Evolutionary conservation across 1,140 invertebrate genomes (phyloP), one percentile per base, ranked within the genome.

Genomic region (Glossosoma conforme): DNA sequence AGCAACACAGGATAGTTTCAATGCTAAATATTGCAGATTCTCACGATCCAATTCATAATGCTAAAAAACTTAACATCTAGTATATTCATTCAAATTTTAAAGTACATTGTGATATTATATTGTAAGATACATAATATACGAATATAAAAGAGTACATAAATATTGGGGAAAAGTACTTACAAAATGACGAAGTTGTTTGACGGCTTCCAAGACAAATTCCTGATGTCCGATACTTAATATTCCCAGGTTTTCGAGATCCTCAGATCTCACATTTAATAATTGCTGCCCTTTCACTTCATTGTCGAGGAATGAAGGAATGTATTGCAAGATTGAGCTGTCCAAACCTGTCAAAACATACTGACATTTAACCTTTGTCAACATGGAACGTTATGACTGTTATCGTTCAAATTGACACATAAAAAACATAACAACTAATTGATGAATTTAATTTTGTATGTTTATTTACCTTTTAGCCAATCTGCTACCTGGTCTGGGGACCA

Each of bases 401-500:
- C 9, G 17, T 3, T 19, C 21, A 18, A 45, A 25, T 17, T 15
- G 11, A 41, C 14, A 28, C 15, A 35, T 17, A 21, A 13, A n/a
- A 24, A 13, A 42, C 9, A 41, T 1, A 37, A n/a, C 15, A 8
- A 20, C 2, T 22, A 17, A 25, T 6, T n/a, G 3, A 15, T 18
- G n/a, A 30, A 44, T 44, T n/a, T 21, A 9, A 18, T 30, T 10
- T 18, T 44, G 14, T 21, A 3, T 2, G 32, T 25, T 15, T 36
- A 28, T 2, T 21, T 41, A 86, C 91, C 92, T 85, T 88, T 86
- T 51, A 94, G 72, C 92, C 92, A 96, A 65, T 93, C 90, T 53
- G 85, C 89, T 46, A 94, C 91, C 80, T 94, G 89, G 62, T 92
- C 87, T n/a, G 89, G 84, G 56, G 86, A 86, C 92, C 92, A 96